These are phyloP conservation scores for Myotis myotis DNA, from an alignment of 2,797 vertebrate genomes.

Conservation along the genomic window DNA sequence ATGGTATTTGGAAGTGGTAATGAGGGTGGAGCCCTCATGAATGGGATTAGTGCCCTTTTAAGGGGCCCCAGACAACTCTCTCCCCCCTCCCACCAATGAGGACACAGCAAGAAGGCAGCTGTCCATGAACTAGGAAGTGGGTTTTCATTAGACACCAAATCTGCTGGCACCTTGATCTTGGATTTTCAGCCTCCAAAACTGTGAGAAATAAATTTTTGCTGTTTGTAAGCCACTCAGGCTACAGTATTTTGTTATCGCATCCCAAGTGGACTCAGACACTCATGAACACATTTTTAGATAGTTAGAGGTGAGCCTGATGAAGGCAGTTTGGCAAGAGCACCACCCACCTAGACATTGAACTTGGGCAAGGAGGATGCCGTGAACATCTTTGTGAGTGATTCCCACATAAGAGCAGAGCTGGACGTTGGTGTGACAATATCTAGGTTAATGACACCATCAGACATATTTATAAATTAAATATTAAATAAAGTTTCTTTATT, in stretches of 20 bases:
- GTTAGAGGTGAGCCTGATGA: not conserved
- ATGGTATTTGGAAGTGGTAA: not conserved
- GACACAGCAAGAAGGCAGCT: not conserved
- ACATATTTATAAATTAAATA: not conserved
- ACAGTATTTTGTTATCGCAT: not conserved
- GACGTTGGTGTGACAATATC: not conserved
- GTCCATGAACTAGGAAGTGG: not conserved
- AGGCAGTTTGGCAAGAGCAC: not conserved
- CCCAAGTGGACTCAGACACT: not conserved
- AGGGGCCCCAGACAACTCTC: not conserved
- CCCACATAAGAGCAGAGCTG: not conserved
- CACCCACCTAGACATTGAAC: not conserved
- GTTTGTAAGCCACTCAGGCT: not conserved
- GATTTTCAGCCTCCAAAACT: not conserved
- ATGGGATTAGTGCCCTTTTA: not conserved
- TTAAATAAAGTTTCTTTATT: not conserved
- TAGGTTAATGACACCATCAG: not conserved
- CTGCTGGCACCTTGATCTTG: not conserved
- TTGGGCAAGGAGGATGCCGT: fast-evolving
- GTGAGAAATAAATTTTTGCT: not conserved
- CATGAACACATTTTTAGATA: not conserved
- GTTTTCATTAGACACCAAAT: not conserved
- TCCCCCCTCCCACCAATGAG: not conserved
- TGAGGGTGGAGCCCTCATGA: not conserved
- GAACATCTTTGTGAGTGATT: not conserved